phyloP scores from a whole-genome alignment of 2,113 vertebrate species.

The Marcusenius ussheri region DNA sequence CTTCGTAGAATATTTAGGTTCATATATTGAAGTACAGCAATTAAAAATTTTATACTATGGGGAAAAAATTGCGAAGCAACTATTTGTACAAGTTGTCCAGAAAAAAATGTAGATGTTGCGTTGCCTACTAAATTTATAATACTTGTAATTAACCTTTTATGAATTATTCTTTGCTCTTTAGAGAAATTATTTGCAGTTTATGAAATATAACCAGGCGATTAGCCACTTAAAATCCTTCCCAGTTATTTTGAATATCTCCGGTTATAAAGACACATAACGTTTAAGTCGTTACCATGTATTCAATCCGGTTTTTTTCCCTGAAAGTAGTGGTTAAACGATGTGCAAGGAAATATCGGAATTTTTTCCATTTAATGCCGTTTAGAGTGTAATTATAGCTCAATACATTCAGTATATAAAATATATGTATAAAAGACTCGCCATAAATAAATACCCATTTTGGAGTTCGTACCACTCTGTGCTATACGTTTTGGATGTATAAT shows the following conservation, averaged over 20 bases:
- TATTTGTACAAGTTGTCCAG: neutral
- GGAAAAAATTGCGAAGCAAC: neutral
- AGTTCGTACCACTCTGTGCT: neutral
- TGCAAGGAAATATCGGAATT: neutral
- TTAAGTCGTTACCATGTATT: neutral
- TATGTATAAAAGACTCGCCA: neutral
- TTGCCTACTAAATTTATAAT: neutral
- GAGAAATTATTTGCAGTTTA: neutral
- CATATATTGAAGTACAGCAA: neutral
- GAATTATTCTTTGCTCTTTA: neutral
- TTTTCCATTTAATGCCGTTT: neutral
- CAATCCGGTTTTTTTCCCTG: neutral
- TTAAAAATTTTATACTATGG: neutral
- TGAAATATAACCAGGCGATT: neutral
- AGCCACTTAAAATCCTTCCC: neutral
- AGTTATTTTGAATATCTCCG: neutral
- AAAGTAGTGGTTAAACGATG: neutral
- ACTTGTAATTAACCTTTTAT: neutral
- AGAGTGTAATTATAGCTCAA: neutral
- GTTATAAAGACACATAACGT: neutral
- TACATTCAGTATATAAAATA: neutral
- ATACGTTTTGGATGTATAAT: neutral
- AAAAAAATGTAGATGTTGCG: neutral
- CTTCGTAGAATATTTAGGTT: neutral
- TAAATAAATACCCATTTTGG: slow-evolving; percentile 7